Evolutionary conservation across 2,797 vertebrate species (phyloP).

Genomic region (Adrianichthys oophorus): DNA sequence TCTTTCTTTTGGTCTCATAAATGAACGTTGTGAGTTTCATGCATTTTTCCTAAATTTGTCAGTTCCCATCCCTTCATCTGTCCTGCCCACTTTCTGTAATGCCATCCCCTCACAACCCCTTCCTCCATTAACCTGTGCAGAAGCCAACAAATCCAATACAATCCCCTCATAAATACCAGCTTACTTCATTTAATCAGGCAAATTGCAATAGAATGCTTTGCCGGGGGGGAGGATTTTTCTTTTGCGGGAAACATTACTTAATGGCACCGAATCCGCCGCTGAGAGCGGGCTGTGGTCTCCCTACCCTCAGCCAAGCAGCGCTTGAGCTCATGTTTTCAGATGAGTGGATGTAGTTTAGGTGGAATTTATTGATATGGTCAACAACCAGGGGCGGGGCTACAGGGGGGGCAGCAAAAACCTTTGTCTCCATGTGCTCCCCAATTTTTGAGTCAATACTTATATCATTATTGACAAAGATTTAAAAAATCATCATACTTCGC

Average conservation of each 20-base stretch:
- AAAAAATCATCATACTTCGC: too few relatives aligned
- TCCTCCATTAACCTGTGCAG: conserved; percentile 32
- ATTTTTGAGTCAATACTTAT: too few relatives aligned
- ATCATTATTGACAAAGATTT: too few relatives aligned
- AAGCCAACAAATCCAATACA: conserved; percentile 65
- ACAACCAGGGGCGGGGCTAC: too few relatives aligned
- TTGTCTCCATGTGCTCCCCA: too few relatives aligned
- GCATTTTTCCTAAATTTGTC: conserved; percentile 6
- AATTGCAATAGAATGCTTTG: conserved; percentile 57
- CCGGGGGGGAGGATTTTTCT: conserved; percentile 44
- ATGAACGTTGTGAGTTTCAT: neutral
- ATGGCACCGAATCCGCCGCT: conserved; percentile 55
- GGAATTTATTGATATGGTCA: conserved; percentile 1
- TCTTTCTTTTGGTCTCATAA: neutral
- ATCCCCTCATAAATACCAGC: conserved; percentile 61
- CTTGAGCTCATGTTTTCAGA: conserved; percentile 18
- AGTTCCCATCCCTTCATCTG: conserved; percentile 7
- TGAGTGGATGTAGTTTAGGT: neutral
- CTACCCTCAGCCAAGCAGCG: conserved; percentile 13
- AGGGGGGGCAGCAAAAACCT: too few relatives aligned
- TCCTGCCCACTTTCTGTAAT: neutral
- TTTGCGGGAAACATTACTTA: conserved; percentile 66
- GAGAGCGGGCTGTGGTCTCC: conserved; percentile 19
- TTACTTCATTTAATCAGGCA: conserved; percentile 69
- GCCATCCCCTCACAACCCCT: neutral